These are phyloP conservation scores for Todus mexicanus DNA, from an alignment of 2,797 vertebrate genomes.

Conservation along the genomic window DNA sequence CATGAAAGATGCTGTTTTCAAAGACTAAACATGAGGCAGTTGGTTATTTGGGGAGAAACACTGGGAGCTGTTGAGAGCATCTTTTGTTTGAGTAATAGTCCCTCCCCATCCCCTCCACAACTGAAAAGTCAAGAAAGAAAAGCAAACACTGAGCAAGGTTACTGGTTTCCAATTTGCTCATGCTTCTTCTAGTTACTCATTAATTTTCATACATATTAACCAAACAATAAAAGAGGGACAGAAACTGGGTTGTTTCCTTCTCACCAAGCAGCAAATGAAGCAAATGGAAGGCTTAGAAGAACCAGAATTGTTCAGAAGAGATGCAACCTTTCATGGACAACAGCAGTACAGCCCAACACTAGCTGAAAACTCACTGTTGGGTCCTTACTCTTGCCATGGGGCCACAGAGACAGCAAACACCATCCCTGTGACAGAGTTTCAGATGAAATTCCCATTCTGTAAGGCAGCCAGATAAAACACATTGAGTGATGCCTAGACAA, in stretches of 20 bases:
- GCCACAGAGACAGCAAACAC: not conserved
- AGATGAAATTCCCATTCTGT: not conserved
- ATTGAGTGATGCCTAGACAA: not conserved
- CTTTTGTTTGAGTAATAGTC: not conserved
- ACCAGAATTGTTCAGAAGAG: not conserved
- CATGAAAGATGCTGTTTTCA: not conserved
- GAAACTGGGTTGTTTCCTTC: not conserved
- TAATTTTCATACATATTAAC: slow-evolving; percentile 37
- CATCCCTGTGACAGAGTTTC: not conserved
- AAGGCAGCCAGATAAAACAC: not conserved
- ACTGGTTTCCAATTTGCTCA: not conserved
- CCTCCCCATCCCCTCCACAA: not conserved
- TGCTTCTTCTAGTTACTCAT: slow-evolving; percentile 33
- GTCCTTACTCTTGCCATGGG: not conserved
- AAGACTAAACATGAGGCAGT: not conserved
- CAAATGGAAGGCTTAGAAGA: not conserved
- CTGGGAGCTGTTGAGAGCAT: not conserved
- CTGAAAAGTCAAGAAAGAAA: not conserved
- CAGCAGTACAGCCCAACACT: not conserved
- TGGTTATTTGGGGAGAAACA: not conserved
- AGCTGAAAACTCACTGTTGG: not conserved
- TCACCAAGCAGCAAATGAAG: not conserved
- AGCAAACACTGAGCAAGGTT: slow-evolving; percentile 4
- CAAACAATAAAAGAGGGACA: not conserved
- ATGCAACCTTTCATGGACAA: not conserved